Percentiles rank a stretch among this genome's conserved stretches.
phyloP scores from a whole-genome alignment of 2,888 invertebrate species.

The Prosopocoilus inquinatus region DNA sequence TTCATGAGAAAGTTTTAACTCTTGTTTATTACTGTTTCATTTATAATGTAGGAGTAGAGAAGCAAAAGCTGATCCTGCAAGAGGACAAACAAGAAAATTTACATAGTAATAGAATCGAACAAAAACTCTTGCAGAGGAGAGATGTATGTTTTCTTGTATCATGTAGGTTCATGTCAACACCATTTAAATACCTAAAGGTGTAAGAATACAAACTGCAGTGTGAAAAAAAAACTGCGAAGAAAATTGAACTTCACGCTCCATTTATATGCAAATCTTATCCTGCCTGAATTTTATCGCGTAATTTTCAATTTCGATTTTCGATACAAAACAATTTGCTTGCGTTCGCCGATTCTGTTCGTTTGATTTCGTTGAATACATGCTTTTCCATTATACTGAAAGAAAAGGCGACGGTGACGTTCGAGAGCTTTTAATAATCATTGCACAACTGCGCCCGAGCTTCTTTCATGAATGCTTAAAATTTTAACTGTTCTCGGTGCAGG shows the following conservation, averaged over 20 bases:
- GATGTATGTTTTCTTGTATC: background rate
- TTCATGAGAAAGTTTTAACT: too few relatives aligned
- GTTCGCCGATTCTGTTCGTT: conserved; percentile 1
- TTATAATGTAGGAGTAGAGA: too few relatives aligned
- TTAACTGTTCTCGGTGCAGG: too few relatives aligned
- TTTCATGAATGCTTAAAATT: too few relatives aligned
- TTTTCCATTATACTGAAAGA: too few relatives aligned
- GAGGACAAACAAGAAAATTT: background rate
- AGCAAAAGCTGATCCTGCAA: too few relatives aligned
- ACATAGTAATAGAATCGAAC: background rate
- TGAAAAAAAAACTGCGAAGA: conserved; percentile 2
- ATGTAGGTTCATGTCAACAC: background rate
- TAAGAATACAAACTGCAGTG: background rate
- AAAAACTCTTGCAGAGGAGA: background rate
- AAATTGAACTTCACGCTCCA: conserved; percentile 11
- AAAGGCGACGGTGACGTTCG: too few relatives aligned
- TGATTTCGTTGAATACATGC: too few relatives aligned
- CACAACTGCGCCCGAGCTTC: too few relatives aligned
- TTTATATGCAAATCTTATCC: conserved; percentile 28
- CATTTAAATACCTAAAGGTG: background rate
- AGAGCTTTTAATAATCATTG: too few relatives aligned
- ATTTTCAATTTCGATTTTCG: conserved; percentile 27
- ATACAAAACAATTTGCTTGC: conserved; percentile 22
- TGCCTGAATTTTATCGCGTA: conserved; percentile 25
- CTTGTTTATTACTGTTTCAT: too few relatives aligned